Evolutionary conservation across 1,140 invertebrate species (phyloP).

Genomic region (Chironomus striatipennis): DNA sequence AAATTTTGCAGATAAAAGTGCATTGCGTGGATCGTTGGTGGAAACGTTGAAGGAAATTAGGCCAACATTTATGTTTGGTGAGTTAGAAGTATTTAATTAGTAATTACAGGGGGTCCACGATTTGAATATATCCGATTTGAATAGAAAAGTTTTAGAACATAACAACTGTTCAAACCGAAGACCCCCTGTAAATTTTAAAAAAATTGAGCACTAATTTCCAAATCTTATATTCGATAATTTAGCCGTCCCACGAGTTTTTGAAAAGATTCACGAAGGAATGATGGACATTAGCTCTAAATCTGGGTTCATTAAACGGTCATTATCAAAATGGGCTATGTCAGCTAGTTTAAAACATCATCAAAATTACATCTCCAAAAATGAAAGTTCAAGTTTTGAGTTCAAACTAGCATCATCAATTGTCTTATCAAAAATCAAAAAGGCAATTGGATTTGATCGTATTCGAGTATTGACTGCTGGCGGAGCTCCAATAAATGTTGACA

Average conservation of each 20-base stretch:
- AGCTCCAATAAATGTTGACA: conserved; percentile 71
- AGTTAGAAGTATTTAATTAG: too few relatives aligned
- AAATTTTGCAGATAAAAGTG: conserved; percentile 74
- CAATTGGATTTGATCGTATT: conserved; percentile 67
- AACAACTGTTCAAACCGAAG: too few relatives aligned
- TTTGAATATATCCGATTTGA: too few relatives aligned
- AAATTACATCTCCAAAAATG: conserved; percentile 41
- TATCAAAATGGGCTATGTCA: conserved; percentile 56
- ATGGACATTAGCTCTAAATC: conserved; percentile 54
- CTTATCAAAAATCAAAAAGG: conserved; percentile 62
- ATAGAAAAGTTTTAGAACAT: too few relatives aligned
- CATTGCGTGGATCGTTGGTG: conserved; percentile 50
- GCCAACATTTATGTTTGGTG: conserved; percentile 74
- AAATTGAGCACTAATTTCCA: too few relatives aligned
- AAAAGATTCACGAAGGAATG: conserved; percentile 88
- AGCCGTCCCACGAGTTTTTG: conserved; percentile 89
- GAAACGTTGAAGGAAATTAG: conserved; percentile 64
- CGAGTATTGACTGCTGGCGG: conserved; percentile 61
- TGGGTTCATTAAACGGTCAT: conserved; percentile 53
- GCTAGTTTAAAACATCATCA: conserved; percentile 62
- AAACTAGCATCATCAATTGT: conserved; percentile 59
- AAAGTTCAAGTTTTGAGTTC: conserved; percentile 44
- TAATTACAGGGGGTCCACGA: too few relatives aligned
- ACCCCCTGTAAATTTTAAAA: too few relatives aligned
- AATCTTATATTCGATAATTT: too few relatives aligned